Conservation (phyloP, 2,113 vertebrate species). For the Protomyctophum bolini region DNA sequence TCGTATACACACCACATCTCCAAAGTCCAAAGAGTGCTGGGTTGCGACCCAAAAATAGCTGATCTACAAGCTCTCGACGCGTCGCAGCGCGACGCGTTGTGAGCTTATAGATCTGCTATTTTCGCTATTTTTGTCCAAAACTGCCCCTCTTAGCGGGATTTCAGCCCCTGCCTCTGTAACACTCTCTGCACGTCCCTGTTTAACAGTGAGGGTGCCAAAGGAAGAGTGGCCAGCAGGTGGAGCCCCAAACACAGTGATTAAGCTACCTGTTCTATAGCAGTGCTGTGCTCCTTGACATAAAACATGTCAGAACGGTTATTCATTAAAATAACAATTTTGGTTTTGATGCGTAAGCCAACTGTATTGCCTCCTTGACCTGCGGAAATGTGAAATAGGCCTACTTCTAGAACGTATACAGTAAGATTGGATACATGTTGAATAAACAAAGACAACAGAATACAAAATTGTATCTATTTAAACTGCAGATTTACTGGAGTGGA, state of each 20-base stretch:
- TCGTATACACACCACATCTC: no score
- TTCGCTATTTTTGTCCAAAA: no score
- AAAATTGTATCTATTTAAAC: constrained; percentile 31
- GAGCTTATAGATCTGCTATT: no score
- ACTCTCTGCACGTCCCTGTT: no score
- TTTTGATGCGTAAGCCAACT: constrained; percentile 30
- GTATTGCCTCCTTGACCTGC: constrained; percentile 33
- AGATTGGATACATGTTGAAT: constrained; percentile 28
- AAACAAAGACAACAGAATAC: constrained; percentile 22
- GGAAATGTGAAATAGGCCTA: background rate
- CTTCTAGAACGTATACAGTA: constrained; percentile 17
- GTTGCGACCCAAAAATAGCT: no score
- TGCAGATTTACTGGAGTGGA: constrained; percentile 6
- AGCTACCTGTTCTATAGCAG: constrained; percentile 42
- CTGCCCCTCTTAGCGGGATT: no score
- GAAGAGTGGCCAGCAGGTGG: constrained; percentile 11
- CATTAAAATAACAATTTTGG: constrained; percentile 45
- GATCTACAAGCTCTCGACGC: no score
- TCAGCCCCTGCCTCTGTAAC: no score
- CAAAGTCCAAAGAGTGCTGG: no score
- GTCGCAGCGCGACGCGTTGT: no score
- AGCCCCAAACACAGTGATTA: constrained; percentile 60
- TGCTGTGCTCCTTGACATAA: constrained; percentile 42
- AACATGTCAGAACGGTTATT: constrained; percentile 35
- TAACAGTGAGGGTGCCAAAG: constrained; percentile 36